Percentiles rank a stretch among this genome's conserved stretches.
phyloP scores from a whole-genome alignment of 2,888 invertebrate genomes.

The Mycogona germanica region DNA sequence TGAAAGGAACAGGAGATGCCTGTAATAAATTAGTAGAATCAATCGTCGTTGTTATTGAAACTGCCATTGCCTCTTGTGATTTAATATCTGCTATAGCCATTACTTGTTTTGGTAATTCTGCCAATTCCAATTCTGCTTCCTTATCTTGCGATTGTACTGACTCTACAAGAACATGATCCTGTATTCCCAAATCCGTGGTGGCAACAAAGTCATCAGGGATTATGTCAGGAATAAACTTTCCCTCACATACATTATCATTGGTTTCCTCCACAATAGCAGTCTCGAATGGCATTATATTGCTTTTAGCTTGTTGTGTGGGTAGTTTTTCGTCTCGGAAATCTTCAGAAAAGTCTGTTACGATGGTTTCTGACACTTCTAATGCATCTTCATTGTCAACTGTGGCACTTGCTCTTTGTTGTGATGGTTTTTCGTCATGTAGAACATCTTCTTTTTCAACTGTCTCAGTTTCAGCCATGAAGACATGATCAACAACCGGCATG shows the following conservation, averaged over 20 bases:
- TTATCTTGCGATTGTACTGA: constrained; percentile 6
- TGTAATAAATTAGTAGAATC: no score
- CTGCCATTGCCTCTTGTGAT: constrained; percentile 15
- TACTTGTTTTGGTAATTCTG: neutral
- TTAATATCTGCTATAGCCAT: neutral
- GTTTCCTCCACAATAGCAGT: constrained; percentile 18
- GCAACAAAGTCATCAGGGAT: constrained; percentile 11
- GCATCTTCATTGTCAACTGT: constrained; percentile 16
- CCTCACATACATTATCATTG: constrained; percentile 21
- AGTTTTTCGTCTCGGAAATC: constrained; percentile 1
- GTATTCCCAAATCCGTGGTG: neutral
- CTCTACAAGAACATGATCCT: constrained; percentile 1
- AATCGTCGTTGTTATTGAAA: constrained; percentile 9
- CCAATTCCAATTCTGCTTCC: constrained; percentile 2
- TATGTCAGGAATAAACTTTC: constrained; percentile 20
- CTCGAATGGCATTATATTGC: constrained; percentile 9
- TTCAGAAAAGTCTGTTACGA: constrained; percentile 6
- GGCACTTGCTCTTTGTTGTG: constrained; percentile 10
- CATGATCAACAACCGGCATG: constrained; percentile 12
- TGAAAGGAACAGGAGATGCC: neutral
- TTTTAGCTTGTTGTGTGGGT: neutral
- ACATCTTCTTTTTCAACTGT: constrained; percentile 45
- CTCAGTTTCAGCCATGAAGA: constrained; percentile 49
- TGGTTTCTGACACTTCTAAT: constrained; percentile 18
- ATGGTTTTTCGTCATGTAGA: constrained; percentile 15